Evolutionary conservation across 2,888 invertebrate species (phyloP).

Genomic region (Acheta domesticus): DNA sequence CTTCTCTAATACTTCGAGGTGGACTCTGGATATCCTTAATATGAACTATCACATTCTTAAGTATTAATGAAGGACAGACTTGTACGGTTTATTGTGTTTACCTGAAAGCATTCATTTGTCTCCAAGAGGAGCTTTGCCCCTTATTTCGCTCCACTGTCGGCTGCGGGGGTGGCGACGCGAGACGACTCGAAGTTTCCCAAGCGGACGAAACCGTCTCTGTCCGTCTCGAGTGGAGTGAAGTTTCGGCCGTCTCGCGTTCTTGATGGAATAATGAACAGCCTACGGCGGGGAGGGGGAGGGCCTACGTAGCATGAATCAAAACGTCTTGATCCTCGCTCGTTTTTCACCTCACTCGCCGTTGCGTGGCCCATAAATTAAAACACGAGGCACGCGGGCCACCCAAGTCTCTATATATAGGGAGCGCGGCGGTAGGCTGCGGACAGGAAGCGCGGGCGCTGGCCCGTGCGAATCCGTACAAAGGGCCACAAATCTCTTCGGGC

Average conservation of each 20-base stretch:
- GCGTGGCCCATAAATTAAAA: neutral
- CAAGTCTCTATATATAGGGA: neutral
- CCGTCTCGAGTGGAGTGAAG: neutral
- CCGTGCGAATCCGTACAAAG: neutral
- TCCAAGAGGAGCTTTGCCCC: neutral
- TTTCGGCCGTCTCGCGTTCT: neutral
- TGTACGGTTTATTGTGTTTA: neutral
- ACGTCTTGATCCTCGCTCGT: neutral
- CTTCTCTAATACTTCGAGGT: too few relatives aligned
- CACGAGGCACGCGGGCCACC: neutral
- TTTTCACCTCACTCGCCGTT: neutral
- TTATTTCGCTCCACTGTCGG: neutral
- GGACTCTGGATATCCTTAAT: too few relatives aligned
- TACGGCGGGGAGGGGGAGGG: neutral
- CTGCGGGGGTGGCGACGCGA: too few relatives aligned
- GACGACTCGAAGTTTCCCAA: too few relatives aligned
- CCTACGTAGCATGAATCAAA: neutral
- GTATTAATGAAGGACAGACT: too few relatives aligned
- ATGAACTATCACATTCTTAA: too few relatives aligned
- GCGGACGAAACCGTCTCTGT: too few relatives aligned
- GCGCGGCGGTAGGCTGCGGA: neutral
- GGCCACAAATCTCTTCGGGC: neutral
- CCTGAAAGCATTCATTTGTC: neutral
- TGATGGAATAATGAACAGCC: conserved; percentile 1
- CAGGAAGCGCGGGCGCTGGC: neutral